Percentiles rank a stretch among this genome's conserved stretches.
Conservation (phyloP, 2,888 invertebrate genomes). For the Plemyria rubiginata region DNA sequence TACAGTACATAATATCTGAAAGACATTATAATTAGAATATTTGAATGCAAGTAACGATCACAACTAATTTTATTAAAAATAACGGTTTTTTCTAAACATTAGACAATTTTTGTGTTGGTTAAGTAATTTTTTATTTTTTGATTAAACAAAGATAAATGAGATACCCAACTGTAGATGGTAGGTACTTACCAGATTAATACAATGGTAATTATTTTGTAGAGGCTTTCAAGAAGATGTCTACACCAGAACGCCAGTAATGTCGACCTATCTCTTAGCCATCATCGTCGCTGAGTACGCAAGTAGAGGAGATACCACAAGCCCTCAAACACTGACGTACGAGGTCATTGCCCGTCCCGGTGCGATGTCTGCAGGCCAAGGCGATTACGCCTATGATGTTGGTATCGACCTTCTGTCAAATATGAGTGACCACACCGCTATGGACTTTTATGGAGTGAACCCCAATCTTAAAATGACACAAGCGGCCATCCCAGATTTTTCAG, state of each 20-base stretch:
- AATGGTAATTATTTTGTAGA: slow-evolving; percentile 44
- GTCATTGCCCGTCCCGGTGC: slow-evolving; percentile 78
- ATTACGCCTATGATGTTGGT: slow-evolving; percentile 73
- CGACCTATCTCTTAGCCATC: slow-evolving; percentile 89
- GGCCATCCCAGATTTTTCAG: slow-evolving; percentile 90
- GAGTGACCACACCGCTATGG: slow-evolving; percentile 83
- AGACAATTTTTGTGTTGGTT: too few species aligned
- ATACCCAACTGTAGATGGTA: too few species aligned
- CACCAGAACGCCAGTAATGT: slow-evolving; percentile 78
- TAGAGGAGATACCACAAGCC: slow-evolving; percentile 35
- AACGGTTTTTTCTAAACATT: too few species aligned
- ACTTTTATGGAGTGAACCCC: slow-evolving; percentile 75
- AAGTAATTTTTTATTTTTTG: too few species aligned
- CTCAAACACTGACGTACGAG: slow-evolving; percentile 58
- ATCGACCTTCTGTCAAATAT: slow-evolving; percentile 74
- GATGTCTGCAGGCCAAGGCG: slow-evolving; percentile 60
- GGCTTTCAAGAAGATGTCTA: slow-evolving; percentile 64
- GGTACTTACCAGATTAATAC: too few species aligned
- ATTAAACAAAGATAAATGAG: too few species aligned
- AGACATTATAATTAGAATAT: too few species aligned
- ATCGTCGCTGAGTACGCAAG: slow-evolving; percentile 86
- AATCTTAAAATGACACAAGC: slow-evolving; percentile 87
- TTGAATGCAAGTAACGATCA: too few species aligned
- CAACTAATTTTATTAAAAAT: too few species aligned
- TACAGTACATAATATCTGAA: too few species aligned